phyloP scores from a whole-genome alignment of 2,888 invertebrate genomes.

The Habrosyne pyritoides region DNA sequence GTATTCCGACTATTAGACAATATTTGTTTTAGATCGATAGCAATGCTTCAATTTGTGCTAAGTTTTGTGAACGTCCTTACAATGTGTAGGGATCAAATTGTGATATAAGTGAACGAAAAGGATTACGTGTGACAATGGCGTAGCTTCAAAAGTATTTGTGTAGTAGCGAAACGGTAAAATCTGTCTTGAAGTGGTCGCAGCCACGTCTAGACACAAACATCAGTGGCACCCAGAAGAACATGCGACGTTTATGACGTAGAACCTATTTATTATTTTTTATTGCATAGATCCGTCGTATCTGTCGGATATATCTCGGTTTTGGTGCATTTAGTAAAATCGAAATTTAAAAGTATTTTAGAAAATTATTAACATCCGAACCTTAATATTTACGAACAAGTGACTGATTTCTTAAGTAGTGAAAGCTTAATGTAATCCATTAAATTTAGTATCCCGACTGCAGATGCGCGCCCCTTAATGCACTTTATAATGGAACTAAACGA shows the following conservation, averaged over 20 bases:
- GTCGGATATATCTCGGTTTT: neutral
- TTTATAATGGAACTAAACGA: neutral
- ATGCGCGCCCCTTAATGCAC: neutral
- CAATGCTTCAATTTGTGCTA: constrained; percentile 26
- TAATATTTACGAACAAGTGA: neutral
- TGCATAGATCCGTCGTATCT: neutral
- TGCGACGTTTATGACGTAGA: constrained; percentile 24
- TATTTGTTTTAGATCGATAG: constrained; percentile 45
- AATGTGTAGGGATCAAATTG: constrained; percentile 38
- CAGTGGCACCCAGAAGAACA: constrained; percentile 28
- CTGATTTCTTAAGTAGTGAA: constrained; percentile 8
- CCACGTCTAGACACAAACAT: constrained; percentile 44
- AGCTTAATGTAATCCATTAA: constrained; percentile 20
- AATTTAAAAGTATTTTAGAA: neutral
- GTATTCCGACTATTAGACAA: constrained; percentile 37
- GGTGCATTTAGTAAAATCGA: neutral
- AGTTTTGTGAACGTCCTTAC: constrained; percentile 33
- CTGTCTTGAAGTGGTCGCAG: constrained; percentile 37
- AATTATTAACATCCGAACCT: neutral
- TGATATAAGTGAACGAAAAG: constrained; percentile 27
- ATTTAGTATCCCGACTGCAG: constrained; percentile 14
- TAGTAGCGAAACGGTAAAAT: constrained; percentile 34
- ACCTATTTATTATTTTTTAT: constrained; percentile 17
- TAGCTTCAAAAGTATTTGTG: constrained; percentile 34
- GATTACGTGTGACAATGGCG: constrained; percentile 38